Percentiles rank a stretch among this genome's conserved stretches.
phyloP scores from a whole-genome alignment of 2,888 invertebrate genomes.

The Drosophila algonquin region DNA sequence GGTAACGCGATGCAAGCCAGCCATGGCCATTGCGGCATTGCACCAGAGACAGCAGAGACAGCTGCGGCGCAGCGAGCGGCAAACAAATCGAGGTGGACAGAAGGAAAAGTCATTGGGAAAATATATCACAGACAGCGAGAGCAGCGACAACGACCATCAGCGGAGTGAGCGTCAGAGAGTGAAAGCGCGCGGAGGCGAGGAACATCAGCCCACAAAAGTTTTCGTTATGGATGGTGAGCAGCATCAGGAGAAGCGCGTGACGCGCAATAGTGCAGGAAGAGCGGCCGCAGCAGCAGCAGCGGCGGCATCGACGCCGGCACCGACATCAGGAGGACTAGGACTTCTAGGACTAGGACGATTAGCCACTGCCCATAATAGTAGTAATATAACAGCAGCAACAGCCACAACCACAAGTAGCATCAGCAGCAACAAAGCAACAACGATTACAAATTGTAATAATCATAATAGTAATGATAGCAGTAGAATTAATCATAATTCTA shows the following conservation, averaged over 20 bases:
- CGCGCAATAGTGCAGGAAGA: conserved; percentile 70
- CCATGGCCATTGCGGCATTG: conserved; percentile 33
- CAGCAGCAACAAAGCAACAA: conserved; percentile 58
- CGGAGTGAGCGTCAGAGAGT: conserved; percentile 14
- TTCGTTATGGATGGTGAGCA: conserved; percentile 25
- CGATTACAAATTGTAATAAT: conserved; percentile 80
- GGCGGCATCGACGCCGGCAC: conserved; percentile 14
- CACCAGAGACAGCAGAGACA: conserved; percentile 63
- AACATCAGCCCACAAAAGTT: conserved; percentile 39
- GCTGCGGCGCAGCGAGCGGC: conserved; percentile 68
- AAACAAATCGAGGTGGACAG: conserved; percentile 50
- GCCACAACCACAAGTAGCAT: conserved; percentile 42
- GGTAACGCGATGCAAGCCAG: conserved; percentile 56
- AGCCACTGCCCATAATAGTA: conserved; percentile 49
- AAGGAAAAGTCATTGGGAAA: conserved; percentile 35
- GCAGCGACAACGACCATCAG: conserved; percentile 54
- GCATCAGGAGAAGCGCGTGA: conserved; percentile 63
- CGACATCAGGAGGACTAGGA: conserved; percentile 23
- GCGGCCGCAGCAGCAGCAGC: conserved; percentile 26
- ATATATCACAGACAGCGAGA: conserved; percentile 51
- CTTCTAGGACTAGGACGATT: conserved; percentile 21
- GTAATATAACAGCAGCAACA: conserved; percentile 47
- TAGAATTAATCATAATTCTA: conserved; percentile 54
- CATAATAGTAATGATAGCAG: conserved; percentile 73
- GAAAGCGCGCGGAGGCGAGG: conserved; percentile 33